Evolutionary conservation across 2,797 vertebrate species (phyloP).

Genomic region (Eidolon dupreanum): DNA sequence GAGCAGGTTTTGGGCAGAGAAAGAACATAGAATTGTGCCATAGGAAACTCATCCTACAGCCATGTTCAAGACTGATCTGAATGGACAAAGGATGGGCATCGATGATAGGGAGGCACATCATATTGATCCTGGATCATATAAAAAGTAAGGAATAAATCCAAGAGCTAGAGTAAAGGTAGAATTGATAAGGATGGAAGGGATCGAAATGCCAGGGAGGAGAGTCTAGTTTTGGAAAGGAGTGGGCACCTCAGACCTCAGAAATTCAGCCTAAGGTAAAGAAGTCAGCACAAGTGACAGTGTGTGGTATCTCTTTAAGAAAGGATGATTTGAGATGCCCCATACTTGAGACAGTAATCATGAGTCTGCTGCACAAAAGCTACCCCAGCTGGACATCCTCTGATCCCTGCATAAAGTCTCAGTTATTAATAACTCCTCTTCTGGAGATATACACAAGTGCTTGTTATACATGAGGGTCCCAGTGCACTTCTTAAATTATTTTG

Average conservation of each 20-base stretch:
- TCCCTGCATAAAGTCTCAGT: not conserved
- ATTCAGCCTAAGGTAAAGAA: not conserved
- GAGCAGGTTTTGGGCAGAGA: not conserved
- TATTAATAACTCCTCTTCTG: conserved; percentile 66
- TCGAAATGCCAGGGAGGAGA: not conserved
- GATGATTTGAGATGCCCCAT: not conserved
- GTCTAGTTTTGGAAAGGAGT: not conserved
- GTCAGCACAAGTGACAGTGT: not conserved
- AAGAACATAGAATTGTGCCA: not conserved
- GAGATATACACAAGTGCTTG: conserved; percentile 35
- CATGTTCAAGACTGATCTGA: not conserved
- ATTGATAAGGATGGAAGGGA: not conserved
- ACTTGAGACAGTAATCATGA: not conserved
- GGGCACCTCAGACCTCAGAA: not conserved
- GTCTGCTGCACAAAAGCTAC: not conserved
- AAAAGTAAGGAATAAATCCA: not conserved
- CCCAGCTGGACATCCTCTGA: not conserved
- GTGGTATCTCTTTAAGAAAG: not conserved
- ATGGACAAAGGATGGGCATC: not conserved
- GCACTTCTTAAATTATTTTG: conserved; percentile 46
- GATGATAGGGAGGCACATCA: not conserved
- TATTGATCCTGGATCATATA: not conserved
- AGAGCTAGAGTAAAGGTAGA: not conserved
- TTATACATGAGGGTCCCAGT: not conserved
- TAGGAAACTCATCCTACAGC: not conserved